Evolutionary conservation across 2,888 invertebrate species (phyloP).

Genomic region (Abscondita cerata): DNA sequence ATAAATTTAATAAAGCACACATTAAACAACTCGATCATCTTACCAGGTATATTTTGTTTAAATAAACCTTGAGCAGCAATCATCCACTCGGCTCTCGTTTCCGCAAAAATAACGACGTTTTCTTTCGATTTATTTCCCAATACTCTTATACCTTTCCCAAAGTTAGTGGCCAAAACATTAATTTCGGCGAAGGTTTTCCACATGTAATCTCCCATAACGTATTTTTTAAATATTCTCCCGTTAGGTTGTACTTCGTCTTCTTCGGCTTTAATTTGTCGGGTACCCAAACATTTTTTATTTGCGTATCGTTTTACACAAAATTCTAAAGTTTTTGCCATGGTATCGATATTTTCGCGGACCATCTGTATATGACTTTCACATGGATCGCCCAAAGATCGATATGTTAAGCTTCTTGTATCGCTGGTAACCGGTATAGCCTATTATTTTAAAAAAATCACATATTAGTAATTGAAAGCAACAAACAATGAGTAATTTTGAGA

Average conservation of each 20-base stretch:
- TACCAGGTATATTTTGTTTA: conserved; percentile 88
- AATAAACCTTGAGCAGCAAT: conserved; percentile 95
- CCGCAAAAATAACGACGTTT: conserved; percentile 93
- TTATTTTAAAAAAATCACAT: background rate
- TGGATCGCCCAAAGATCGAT: conserved; percentile 74
- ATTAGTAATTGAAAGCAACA: background rate
- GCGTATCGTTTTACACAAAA: conserved; percentile 79
- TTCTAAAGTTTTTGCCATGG: conserved; percentile 83
- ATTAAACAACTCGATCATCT: conserved; percentile 20
- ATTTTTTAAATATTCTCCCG: conserved; percentile 96
- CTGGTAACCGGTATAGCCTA: conserved; percentile 75
- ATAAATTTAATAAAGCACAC: background rate
- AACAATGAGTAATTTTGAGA: background rate
- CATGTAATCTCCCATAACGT: conserved; percentile 90
- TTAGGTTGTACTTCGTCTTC: conserved; percentile 95
- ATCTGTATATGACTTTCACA: conserved; percentile 75
- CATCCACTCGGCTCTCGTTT: conserved; percentile 98
- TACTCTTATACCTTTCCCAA: conserved; percentile 85
- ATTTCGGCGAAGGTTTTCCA: conserved; percentile 88
- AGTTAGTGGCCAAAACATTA: conserved; percentile 74
- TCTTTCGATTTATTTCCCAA: conserved; percentile 75
- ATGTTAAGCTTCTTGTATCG: conserved; percentile 73
- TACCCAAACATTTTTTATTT: conserved; percentile 83
- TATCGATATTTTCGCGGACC: conserved; percentile 77
- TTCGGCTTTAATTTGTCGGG: conserved; percentile 88